Evolutionary conservation across 1,140 invertebrate species (phyloP).

Genomic region (Cryptotermes secundus): DNA sequence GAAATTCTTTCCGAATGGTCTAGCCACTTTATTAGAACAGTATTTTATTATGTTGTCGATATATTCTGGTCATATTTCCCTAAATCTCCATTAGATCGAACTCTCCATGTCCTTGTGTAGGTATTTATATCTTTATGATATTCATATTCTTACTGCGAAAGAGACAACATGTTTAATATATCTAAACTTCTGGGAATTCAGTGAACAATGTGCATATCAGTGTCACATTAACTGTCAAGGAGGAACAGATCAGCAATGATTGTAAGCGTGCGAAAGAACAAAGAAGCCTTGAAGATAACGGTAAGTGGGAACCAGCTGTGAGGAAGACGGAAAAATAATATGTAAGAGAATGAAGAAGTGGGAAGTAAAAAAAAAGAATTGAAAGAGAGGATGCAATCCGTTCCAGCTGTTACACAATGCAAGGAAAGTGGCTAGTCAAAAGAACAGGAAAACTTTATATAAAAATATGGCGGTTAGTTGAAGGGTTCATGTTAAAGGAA

Average conservation of each 20-base stretch:
- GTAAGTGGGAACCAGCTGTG: not conserved
- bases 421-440: slow-evolving; percentile 12
- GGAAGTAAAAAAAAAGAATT: not conserved
- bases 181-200: no score
- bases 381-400: slow-evolving; percentile 4
- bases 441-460: slow-evolving; percentile 7
- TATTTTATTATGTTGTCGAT: no score
- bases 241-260: not conserved
- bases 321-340: slow-evolving; percentile 8
- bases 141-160: no score
- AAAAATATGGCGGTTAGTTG: slow-evolving; percentile 16
- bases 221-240: not conserved
- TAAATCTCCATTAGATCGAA: no score
- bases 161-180: no score
- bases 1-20: no score
- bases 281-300: not conserved
- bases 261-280: not conserved
- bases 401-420: slow-evolving; percentile 13
- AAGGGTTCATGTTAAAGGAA: not conserved
- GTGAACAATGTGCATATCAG: no score
- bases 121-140: no score
- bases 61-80: no score
- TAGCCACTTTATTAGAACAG: no score
- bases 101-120: no score
- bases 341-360: slow-evolving; percentile 12